phyloP scores from a whole-genome alignment of 2,113 vertebrate genomes.

The Pterocles gutturalis region DNA sequence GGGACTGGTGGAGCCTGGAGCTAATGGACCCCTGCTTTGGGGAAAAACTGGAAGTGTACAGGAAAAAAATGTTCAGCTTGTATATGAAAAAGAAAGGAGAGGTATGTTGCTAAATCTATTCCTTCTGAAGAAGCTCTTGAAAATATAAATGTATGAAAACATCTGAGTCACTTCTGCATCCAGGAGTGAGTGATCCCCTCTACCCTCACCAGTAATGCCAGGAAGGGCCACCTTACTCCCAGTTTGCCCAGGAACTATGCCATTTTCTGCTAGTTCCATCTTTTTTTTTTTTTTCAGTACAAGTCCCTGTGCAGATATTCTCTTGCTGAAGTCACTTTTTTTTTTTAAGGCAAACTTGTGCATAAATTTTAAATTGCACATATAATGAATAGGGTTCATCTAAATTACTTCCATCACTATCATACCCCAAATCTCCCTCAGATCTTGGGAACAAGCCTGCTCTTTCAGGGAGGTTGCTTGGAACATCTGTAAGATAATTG shows the following conservation, averaged over 20 bases:
- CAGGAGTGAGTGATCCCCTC: not conserved
- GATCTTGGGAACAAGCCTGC: not conserved
- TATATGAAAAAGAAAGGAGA: conserved; percentile 25
- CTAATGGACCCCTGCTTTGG: conserved; percentile 49
- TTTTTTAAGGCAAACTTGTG: not conserved
- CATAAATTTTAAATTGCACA: not conserved
- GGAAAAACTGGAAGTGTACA: conserved; percentile 20
- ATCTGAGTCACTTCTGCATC: not conserved
- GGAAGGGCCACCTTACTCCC: not conserved
- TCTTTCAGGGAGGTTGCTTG: not conserved
- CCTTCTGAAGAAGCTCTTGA: conserved; percentile 44
- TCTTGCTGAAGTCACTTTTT: not conserved
- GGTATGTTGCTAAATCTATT: conserved; percentile 17
- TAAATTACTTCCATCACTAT: not conserved
- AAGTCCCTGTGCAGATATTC: not conserved
- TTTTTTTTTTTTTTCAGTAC: not conserved
- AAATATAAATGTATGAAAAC: conserved; percentile 25
- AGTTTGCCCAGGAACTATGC: not conserved
- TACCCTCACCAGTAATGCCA: not conserved
- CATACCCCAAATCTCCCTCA: not conserved
- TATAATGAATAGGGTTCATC: not conserved
- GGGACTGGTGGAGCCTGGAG: conserved; percentile 50
- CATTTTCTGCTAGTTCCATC: not conserved
- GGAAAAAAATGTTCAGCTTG: not conserved
- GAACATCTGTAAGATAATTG: not conserved